These are phyloP conservation scores for Drosophila birchii DNA, from an alignment of 2,888 invertebrate species.

Conservation along the genomic window DNA sequence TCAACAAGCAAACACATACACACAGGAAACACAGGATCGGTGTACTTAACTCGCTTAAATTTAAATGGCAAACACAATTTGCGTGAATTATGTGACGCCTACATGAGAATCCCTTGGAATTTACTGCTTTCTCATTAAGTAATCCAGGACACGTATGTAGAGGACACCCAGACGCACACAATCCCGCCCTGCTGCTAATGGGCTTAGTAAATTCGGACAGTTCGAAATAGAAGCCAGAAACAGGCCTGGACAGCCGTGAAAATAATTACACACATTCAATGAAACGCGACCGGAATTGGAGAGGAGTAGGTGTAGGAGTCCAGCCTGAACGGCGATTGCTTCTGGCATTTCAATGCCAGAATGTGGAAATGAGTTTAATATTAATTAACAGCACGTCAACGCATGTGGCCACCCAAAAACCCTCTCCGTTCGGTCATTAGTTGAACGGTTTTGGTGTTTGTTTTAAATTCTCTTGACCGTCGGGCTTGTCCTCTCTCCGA, in stretches of 20 bases:
- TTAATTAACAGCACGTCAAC: constrained; percentile 70
- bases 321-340: constrained; percentile 59
- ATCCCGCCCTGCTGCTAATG: constrained; percentile 44
- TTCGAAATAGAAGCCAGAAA: constrained; percentile 31
- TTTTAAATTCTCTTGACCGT: constrained; percentile 41
- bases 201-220: constrained; percentile 61
- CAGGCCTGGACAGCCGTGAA: constrained; percentile 53
- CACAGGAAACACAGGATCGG: constrained; percentile 1
- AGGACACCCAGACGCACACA: not conserved
- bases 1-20: constrained; percentile 17
- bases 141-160: constrained; percentile 61
- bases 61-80: constrained; percentile 70
- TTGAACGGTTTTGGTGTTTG: constrained; percentile 26
- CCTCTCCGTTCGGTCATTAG: constrained; percentile 22
- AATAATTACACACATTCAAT: constrained; percentile 75
- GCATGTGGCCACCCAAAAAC: constrained; percentile 31
- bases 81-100: constrained; percentile 65
- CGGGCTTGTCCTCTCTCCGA: constrained; percentile 9
- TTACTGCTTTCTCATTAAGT: constrained; percentile 56
- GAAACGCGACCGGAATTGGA: constrained; percentile 64
- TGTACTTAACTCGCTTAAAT: constrained; percentile 64
- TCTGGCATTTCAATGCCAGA: constrained; percentile 68
- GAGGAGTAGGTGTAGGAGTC: constrained; percentile 8
- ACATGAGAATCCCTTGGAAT: constrained; percentile 59
- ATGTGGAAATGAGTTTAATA: constrained; percentile 68